Percentiles rank a stretch among this genome's conserved stretches.
These are phyloP conservation scores for Athalia rosae DNA, from an alignment of 2,888 invertebrate species.

Conservation along the genomic window DNA sequence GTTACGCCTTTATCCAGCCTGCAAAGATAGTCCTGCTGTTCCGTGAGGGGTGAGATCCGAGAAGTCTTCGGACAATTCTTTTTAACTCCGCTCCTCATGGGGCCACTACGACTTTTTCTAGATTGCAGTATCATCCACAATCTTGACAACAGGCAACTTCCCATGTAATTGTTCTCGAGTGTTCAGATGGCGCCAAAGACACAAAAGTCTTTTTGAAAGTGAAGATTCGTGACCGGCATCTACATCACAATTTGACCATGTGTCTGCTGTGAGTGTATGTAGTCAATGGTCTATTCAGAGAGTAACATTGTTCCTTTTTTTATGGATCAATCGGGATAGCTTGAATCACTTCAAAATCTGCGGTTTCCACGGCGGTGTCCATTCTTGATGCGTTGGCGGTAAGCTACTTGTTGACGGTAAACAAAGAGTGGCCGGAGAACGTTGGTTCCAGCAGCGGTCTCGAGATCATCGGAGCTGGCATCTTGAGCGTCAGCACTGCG, in stretches of 20 bases:
- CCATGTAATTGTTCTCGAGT: neutral
- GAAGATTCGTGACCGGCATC: neutral
- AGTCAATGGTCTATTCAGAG: constrained; percentile 3
- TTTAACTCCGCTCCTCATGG: neutral
- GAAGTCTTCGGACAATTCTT: neutral
- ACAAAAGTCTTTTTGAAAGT: neutral
- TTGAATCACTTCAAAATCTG: neutral
- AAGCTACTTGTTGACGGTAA: constrained; percentile 69
- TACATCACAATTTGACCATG: neutral
- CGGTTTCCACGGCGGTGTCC: constrained; percentile 54
- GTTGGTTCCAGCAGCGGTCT: constrained; percentile 69
- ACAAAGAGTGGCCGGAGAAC: constrained; percentile 69
- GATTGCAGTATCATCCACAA: neutral
- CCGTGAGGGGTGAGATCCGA: neutral
- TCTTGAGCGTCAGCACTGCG: constrained; percentile 47
- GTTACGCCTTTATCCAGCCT: neutral
- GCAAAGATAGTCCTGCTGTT: neutral
- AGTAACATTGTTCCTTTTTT: neutral
- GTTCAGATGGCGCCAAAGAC: neutral
- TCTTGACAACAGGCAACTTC: neutral
- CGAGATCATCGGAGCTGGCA: constrained; percentile 59
- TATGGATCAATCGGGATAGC: neutral
- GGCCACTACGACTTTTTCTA: neutral
- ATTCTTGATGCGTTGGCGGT: constrained; percentile 65
- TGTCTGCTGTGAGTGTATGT: neutral